phyloP scores from a whole-genome alignment of 2,888 invertebrate genomes.

The Macaria liturata region DNA sequence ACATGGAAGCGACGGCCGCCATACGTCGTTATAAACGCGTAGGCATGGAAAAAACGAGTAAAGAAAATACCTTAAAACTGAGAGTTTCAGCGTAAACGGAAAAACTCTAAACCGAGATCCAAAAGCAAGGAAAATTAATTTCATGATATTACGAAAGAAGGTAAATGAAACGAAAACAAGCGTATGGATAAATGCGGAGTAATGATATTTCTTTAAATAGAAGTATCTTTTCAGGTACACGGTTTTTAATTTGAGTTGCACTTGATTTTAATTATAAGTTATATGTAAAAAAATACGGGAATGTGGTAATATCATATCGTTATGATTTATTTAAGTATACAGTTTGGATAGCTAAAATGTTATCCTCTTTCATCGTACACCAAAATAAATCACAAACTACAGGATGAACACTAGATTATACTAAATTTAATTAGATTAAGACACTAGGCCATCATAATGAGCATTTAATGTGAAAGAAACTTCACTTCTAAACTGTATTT shows the following conservation, averaged over 20 bases:
- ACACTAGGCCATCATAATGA: too few species aligned
- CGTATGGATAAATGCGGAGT: constrained; percentile 52
- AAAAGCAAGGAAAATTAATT: constrained; percentile 59
- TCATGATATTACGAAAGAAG: constrained; percentile 47
- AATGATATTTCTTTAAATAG: constrained; percentile 22
- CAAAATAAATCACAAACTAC: too few species aligned
- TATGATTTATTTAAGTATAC: too few species aligned
- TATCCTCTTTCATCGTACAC: not conserved
- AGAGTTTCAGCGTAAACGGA: constrained; percentile 63
- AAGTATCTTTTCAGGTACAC: constrained; percentile 6
- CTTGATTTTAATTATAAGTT: too few species aligned
- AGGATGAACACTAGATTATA: too few species aligned
- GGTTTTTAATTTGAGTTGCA: constrained; percentile 9
- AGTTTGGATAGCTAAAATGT: constrained; percentile 2
- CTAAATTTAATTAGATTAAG: too few species aligned
- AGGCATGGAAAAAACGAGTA: constrained; percentile 75
- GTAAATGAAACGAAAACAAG: constrained; percentile 56
- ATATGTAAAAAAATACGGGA: too few species aligned
- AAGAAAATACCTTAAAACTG: constrained; percentile 74
- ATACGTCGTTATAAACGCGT: constrained; percentile 67
- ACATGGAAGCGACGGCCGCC: constrained; percentile 76
- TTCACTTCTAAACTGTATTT: too few species aligned
- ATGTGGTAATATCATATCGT: too few species aligned
- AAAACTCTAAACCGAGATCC: constrained; percentile 56
- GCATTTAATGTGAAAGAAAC: too few species aligned